Base-by-base conservation (phyloP, 2,888 invertebrate species). In the Aporophyla lueneburgensis region DNA sequence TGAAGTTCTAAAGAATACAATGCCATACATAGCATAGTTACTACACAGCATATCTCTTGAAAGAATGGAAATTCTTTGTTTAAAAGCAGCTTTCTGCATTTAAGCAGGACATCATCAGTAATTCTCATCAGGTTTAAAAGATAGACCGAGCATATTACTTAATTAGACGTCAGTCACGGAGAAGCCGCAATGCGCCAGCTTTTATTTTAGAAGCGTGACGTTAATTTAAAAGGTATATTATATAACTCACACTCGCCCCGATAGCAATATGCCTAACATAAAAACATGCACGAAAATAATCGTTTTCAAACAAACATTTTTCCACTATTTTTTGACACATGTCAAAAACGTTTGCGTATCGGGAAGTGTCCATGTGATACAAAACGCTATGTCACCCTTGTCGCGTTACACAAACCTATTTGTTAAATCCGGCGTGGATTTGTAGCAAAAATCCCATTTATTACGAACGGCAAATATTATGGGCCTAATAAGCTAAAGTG, bases 391-490 rank as follows among this genome's bases (percentile, higher is more conserved):
- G 92, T 83, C 90, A 87, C 86, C 78, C 87, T 81, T 78, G 81
- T 90, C 73, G 91, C 89, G 90, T 92, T 89, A 90, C 89, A 89
- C 81, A 88, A 91, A 89, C 90, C 90, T 88, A 91, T 92, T 92
- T 91, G 85, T 86, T 88, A 87, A 88, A 83, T 82, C 85, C 86
- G 88, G 80, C 73, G 71, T 61, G 89, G 89, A 90, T 91, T 88
- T 88, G 84, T 79, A 76, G 76, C 66, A 77, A 84, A 87, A 78
- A 84, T 75, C 74, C 66, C 27, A 87, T 84, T 86, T 79, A 74
- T 78, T 63, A 69, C 12, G 43, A 68, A 61, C 69, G 33, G 27
- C 33, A 74, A 80, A 73, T 81, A 73, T 71, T 71, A 85, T 68
- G 59, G 54, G 27, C 46, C 19, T 71, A 76, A 80, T 76, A 84